Evolutionary conservation across 2,797 vertebrate genomes (phyloP).

Genomic region (Poeciliopsis infans): DNA sequence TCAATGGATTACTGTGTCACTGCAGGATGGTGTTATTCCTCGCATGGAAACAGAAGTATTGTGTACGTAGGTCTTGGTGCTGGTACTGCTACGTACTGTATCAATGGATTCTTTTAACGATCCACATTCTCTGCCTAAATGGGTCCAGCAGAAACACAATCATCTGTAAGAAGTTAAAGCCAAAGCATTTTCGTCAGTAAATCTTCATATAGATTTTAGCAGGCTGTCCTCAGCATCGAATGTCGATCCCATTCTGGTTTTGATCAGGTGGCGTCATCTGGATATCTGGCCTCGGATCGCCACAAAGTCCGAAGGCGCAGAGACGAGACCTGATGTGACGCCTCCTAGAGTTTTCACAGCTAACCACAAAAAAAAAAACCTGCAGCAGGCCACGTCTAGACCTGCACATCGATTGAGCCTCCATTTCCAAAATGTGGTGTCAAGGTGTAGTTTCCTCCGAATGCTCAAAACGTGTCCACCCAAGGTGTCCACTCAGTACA

Average conservation of each 20-base stretch:
- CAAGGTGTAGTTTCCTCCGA: background rate
- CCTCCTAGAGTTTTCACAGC: background rate
- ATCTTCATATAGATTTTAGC: background rate
- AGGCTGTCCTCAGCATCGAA: background rate
- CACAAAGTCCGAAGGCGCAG: background rate
- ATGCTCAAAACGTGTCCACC: background rate
- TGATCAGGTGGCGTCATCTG: background rate
- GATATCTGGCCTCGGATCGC: background rate
- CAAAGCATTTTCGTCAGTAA: background rate
- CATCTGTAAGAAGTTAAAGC: background rate
- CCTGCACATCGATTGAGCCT: background rate
- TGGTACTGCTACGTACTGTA: background rate
- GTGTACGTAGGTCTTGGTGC: background rate
- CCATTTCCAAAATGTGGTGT: background rate
- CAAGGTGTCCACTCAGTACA: background rate
- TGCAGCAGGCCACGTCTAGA: background rate
- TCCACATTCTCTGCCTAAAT: background rate
- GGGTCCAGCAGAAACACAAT: background rate
- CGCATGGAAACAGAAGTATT: background rate
- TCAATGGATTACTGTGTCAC: background rate
- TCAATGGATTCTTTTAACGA: background rate
- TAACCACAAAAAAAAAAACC: background rate
- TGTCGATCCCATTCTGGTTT: background rate
- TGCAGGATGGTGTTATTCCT: background rate
- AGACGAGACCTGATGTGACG: background rate